Percentiles rank a stretch among this genome's conserved stretches.
Conservation (phyloP, 2,113 vertebrate genomes). For the Prinia subflava region DNA sequence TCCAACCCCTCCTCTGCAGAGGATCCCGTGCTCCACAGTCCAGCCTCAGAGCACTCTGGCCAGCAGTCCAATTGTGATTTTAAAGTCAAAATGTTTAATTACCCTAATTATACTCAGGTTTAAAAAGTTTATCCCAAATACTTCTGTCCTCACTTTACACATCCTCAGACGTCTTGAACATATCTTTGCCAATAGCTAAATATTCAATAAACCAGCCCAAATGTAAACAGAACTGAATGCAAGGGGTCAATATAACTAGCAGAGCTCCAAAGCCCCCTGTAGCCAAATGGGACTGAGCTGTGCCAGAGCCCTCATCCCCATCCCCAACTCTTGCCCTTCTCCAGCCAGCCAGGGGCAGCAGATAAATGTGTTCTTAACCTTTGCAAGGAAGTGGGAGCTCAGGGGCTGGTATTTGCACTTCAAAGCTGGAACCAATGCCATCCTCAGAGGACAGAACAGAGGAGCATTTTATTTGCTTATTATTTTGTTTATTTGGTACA, state of each 20-base stretch:
- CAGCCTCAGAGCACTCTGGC: neutral
- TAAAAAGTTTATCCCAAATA: neutral
- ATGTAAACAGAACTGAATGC: neutral
- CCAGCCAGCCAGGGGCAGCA: neutral
- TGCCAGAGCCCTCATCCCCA: neutral
- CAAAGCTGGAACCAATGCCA: neutral
- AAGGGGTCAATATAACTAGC: neutral
- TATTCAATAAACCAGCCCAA: neutral
- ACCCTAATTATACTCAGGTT: neutral
- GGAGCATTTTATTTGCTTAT: neutral
- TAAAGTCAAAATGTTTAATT: neutral
- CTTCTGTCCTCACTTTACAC: neutral
- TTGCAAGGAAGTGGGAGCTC: neutral
- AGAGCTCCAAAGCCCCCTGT: neutral
- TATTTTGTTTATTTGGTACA: neutral
- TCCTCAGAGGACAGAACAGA: neutral
- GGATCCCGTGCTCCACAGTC: neutral
- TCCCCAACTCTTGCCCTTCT: neutral
- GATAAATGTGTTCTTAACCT: neutral
- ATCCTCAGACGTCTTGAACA: rapidly evolving
- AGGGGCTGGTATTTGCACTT: neutral
- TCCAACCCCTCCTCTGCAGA: rapidly evolving
- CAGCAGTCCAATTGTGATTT: neutral
- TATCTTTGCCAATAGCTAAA: neutral
- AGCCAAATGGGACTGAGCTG: neutral